phyloP scores from a whole-genome alignment of 2,113 vertebrate genomes.

The Pundamilia nyererei region DNA sequence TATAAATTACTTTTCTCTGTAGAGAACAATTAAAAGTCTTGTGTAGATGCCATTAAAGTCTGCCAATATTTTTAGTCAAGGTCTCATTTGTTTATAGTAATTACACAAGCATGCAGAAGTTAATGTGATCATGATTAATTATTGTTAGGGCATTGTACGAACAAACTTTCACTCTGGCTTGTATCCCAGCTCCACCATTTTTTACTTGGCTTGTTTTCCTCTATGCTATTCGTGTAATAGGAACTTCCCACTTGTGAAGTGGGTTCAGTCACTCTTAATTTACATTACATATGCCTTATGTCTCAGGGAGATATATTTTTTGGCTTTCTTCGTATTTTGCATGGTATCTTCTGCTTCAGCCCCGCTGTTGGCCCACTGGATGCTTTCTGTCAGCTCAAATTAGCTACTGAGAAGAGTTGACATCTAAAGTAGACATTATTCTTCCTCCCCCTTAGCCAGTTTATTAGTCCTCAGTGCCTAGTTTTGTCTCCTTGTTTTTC shows the following conservation, averaged over 20 bases:
- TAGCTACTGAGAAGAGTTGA: background rate
- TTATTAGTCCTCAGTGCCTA: constrained; percentile 9
- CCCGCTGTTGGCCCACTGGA: background rate
- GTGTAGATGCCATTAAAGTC: background rate
- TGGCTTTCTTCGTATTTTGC: background rate
- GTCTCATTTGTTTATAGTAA: constrained; percentile 2
- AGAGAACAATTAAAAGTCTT: background rate
- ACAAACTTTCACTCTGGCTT: background rate
- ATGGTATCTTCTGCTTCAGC: background rate
- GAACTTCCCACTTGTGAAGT: background rate
- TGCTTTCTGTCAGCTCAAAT: background rate
- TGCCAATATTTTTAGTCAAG: background rate
- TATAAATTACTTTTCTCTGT: background rate
- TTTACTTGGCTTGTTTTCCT: background rate
- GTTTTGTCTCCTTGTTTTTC: background rate
- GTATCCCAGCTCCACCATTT: background rate
- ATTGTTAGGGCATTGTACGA: background rate
- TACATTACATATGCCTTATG: background rate
- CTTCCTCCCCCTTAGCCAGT: background rate
- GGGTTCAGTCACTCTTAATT: background rate
- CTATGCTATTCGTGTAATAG: background rate
- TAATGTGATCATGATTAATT: constrained; percentile 17
- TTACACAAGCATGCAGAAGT: background rate
- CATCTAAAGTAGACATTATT: background rate
- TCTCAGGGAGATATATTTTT: background rate